Base-by-base conservation (phyloP, 2,888 invertebrate species). In the Leuctra nigra region DNA sequence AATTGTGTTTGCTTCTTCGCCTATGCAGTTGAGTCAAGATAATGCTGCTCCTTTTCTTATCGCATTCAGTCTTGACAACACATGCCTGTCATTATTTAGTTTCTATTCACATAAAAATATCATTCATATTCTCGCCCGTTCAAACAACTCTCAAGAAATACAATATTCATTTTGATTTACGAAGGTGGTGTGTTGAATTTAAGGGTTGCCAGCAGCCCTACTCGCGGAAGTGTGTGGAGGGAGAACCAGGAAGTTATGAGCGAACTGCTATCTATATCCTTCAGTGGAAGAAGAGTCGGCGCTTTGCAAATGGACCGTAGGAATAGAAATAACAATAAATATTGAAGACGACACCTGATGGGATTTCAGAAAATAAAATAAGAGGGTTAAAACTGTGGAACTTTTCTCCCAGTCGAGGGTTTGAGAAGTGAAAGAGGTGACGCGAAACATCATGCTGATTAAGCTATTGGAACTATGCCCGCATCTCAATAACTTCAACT, bases 301-400 rank as follows among this genome's bases (percentile, higher is more conserved):
- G 20, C 36, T 33, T 47, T 23, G 55, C 47, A 55, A 55, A 55
- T 55, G 55, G 55, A 47, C 55, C 55, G 55, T 46, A 41, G 36
- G 47, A 36, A 55, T 47, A 55, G 47, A 55, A 55, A 55, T 55
- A 55, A 55, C 55, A 47, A 55, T 55, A 55, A 55, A 55, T 55
- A 55, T 55, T 46, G 55, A 55, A 55, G 46, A 47, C 35, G 55
- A 36, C 55, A 55, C 55, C 55, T 55, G 33, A 50, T 50, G 50
- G 50, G 50, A 50, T 50, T 50, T 50, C 35, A n/a, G n/a, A n/a
- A n/a, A n/a, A n/a, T 22, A 22, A 50, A 50, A 50, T 50, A 50
- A 50, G 50, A 50, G 50, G 50, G 50, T 50, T 50, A n/a, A n/a
- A n/a, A n/a, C n/a, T n/a, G n/a, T n/a, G n/a, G n/a, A n/a, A n/a